These are phyloP conservation scores for Meteorus sp. DNA, from an alignment of 1,140 invertebrate species.

Conservation along the genomic window DNA sequence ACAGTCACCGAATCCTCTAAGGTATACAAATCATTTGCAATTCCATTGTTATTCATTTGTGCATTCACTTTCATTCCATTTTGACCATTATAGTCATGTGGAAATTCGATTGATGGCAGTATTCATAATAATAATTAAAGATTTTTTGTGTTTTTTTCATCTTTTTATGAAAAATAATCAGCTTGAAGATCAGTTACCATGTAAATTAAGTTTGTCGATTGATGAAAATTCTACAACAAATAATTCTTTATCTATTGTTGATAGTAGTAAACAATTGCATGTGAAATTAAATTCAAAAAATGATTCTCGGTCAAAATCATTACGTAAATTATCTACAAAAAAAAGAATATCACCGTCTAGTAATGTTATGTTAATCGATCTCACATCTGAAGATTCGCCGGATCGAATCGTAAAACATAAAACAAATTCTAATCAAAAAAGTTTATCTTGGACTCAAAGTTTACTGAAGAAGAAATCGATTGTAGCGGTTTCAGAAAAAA, in stretches of 20 bases:
- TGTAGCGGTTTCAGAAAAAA: neutral
- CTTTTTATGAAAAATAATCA: conserved; percentile 32
- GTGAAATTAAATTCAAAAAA: conserved; percentile 25
- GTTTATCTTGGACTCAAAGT: conserved; percentile 42
- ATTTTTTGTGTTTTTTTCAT: conserved; percentile 23
- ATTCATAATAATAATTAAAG: too few species aligned
- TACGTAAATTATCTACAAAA: conserved; percentile 33
- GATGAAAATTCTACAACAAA: conserved; percentile 31
- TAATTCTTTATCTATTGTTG: conserved; percentile 10
- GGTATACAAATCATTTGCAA: conserved; percentile 17
- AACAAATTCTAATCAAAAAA: conserved; percentile 32
- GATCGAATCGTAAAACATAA: conserved; percentile 39
- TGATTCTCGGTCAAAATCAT: conserved; percentile 23
- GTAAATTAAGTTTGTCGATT: conserved; percentile 27
- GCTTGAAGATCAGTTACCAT: conserved; percentile 32
- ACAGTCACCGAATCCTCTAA: neutral
- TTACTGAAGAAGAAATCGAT: conserved; percentile 30
- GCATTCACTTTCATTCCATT: neutral
- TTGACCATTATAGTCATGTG: too few species aligned
- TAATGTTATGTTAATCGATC: conserved; percentile 47
- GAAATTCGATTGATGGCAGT: too few species aligned
- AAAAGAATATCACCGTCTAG: too few species aligned
- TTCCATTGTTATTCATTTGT: neutral
- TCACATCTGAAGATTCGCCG: conserved; percentile 40
- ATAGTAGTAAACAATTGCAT: conserved; percentile 1